Evolutionary conservation across 2,888 invertebrate species (phyloP), one percentile per base, ranked within the genome.

Genomic region (Agonopterix heracliana): DNA sequence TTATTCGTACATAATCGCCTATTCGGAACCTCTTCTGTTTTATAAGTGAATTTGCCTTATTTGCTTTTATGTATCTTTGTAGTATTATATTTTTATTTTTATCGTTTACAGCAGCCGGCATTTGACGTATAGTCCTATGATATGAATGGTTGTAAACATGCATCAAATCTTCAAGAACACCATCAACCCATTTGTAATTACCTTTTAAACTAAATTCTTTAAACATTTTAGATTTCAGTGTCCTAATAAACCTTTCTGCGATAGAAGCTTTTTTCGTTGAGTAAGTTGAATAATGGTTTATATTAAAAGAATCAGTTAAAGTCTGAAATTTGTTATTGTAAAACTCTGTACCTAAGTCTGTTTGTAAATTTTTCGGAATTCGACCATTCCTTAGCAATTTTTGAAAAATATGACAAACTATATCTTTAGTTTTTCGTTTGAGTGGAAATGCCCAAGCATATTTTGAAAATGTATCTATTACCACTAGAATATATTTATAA

Each of bases 1-100:
- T 64, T 38, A 62, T 56, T 14, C 64, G 53, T 4, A 64, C 65
- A 11, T 35, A 38, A 48, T 62, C 61, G n/a, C 60, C 60, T 44
- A 42, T 10, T 7, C 14, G 1, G 26, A 13, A 47, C 10, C 35
- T 14, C 14, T 47, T n/a, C 1, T 34, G 1, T 34, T 44, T n/a
- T 11, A 14, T 14, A 11, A 11, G 9, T 10, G 1, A 10, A 14
- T 14, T 1, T 14, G 14, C 2, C 4, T 41, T 1, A 41, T 11
- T 2, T 41, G 2, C 10, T 9, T 11, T 7, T 41, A 41, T 41
- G 4, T n/a, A 7, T 7, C n/a, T 10, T 41, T 41, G 1, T 3
- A n/a, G 7, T 9, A 36, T 12, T 12, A 2, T 13, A 7, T 38
- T 5, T 14, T 35, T 13, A 45, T 45, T 45, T 2, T 3, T 1